Conservation (phyloP, 2,888 invertebrate genomes). For the Pterostichus niger region DNA sequence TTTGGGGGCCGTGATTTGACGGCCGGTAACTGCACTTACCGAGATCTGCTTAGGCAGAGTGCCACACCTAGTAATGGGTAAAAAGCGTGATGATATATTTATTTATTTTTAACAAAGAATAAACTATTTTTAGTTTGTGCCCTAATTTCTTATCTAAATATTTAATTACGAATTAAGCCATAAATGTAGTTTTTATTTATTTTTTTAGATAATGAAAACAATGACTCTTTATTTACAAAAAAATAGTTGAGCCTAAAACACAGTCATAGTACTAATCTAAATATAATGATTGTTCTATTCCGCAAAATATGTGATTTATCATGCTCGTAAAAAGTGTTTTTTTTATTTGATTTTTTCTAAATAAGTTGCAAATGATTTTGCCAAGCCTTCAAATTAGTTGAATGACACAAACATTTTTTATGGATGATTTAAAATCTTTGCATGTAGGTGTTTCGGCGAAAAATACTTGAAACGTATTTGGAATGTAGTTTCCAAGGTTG, state of each 20-base stretch:
- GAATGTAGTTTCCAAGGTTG: conserved; percentile 20
- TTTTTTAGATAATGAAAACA: neutral
- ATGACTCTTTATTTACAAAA: neutral
- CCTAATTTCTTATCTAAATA: too few relatives aligned
- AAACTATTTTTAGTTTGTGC: too few relatives aligned
- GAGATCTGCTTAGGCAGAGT: too few relatives aligned
- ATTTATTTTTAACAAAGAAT: too few relatives aligned
- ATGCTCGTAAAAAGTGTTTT: conserved; percentile 1
- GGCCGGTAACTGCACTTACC: too few relatives aligned
- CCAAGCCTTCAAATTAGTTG: conserved; percentile 26
- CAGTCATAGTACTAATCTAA: neutral
- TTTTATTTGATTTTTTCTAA: conserved; percentile 18
- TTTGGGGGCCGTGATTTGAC: too few relatives aligned
- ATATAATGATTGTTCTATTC: conserved; percentile 6
- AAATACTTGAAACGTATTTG: conserved; percentile 23
- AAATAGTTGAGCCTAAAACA: neutral
- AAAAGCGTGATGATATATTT: too few relatives aligned
- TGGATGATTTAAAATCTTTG: conserved; percentile 27
- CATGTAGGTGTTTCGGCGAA: conserved; percentile 20
- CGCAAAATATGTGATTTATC: conserved; percentile 12
- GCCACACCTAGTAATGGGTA: too few relatives aligned
- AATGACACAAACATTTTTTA: conserved; percentile 32
- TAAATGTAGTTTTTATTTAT: too few relatives aligned
- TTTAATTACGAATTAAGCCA: too few relatives aligned
- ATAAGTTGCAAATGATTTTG: conserved; percentile 31